Percentiles rank a stretch among this genome's conserved stretches.
These are phyloP conservation scores for Nudaria mundana DNA, from an alignment of 2,888 invertebrate species.

Conservation along the genomic window DNA sequence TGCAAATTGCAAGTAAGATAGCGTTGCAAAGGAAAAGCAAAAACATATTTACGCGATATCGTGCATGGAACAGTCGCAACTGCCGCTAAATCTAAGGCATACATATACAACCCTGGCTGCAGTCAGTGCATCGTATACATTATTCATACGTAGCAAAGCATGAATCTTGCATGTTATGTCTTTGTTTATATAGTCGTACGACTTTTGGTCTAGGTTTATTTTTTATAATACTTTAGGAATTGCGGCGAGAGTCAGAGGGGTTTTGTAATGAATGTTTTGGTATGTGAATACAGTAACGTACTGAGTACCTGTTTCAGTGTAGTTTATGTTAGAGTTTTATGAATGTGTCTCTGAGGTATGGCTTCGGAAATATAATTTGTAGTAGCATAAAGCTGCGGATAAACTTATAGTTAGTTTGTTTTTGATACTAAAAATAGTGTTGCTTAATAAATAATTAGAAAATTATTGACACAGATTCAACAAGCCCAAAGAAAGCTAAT, in stretches of 20 bases:
- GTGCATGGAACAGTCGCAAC: constrained; percentile 1
- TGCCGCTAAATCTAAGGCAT: constrained; percentile 10
- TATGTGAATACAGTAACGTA: too few relatives aligned
- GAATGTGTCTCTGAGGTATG: too few relatives aligned
- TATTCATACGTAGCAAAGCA: constrained; percentile 39
- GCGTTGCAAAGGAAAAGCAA: constrained; percentile 21
- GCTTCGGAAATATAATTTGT: too few relatives aligned
- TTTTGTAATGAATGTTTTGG: constrained; percentile 7
- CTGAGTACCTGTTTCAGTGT: too few relatives aligned
- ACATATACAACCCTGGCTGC: constrained; percentile 17
- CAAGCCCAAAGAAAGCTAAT: too few relatives aligned
- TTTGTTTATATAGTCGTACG: constrained; percentile 44
- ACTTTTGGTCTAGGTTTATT: constrained; percentile 5
- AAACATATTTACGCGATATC: constrained; percentile 24
- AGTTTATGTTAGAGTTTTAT: too few relatives aligned
- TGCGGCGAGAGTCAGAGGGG: background rate
- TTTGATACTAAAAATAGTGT: too few relatives aligned
- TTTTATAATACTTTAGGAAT: constrained; percentile 7
- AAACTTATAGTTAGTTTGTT: too few relatives aligned
- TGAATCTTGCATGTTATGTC: constrained; percentile 43
- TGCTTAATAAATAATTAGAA: too few relatives aligned
- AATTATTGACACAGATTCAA: too few relatives aligned
- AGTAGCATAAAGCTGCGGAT: too few relatives aligned
- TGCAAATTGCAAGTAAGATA: constrained; percentile 21
- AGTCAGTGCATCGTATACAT: constrained; percentile 32